Base-by-base conservation (phyloP, 2,113 vertebrate genomes). In the Anser cygnoides region DNA sequence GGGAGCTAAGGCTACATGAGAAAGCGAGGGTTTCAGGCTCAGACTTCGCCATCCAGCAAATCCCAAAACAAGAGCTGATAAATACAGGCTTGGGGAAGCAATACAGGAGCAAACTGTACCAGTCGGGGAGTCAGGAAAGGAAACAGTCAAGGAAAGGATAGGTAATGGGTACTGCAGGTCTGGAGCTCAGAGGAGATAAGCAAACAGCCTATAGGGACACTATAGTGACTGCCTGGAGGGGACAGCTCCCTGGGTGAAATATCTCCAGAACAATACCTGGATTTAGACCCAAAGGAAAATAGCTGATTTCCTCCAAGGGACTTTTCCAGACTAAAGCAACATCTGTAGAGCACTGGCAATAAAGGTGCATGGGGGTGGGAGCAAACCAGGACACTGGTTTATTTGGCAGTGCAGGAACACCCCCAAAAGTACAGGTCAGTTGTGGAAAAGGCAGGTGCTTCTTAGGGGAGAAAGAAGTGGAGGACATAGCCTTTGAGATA, bases 241-340 rank as follows among this genome's bases (percentile, higher is more conserved):
- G n/a, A 10, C 50, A 90, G n/a, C 15, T 58, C 61, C 44, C 11
- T 29, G 22, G 52, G 68, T 1, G 18, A 52, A 49, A 17, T 1
- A 21, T 61, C 76, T 63, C 46, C 6, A 35, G 59, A 89, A 90
- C 22, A 88, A 61, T 31, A 18, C 50, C 13, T 28, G 63, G 37
- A 85, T 93, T 87, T 92, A 59, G 71, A 72, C 77, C 67, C 22
- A 13, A 93, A 93, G 75, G 67, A 23, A 82, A 85, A 80, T 10
- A 88, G n/a, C 57, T 81, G 49, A 65, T 89, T 92, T 55, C 73
- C 31, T 88, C 46, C 14, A 37, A 87, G 31, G 52, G 35, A 18
- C 46, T 84, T 82, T 71, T 84, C 84, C 49, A 59, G 43, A 63
- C 25, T 14, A 58, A 21, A 74, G 33, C 2, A 19, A 81, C 70